Evolutionary conservation across 2,113 vertebrate species (phyloP).

Genomic region (Dunckerocampus dactyliophorus): DNA sequence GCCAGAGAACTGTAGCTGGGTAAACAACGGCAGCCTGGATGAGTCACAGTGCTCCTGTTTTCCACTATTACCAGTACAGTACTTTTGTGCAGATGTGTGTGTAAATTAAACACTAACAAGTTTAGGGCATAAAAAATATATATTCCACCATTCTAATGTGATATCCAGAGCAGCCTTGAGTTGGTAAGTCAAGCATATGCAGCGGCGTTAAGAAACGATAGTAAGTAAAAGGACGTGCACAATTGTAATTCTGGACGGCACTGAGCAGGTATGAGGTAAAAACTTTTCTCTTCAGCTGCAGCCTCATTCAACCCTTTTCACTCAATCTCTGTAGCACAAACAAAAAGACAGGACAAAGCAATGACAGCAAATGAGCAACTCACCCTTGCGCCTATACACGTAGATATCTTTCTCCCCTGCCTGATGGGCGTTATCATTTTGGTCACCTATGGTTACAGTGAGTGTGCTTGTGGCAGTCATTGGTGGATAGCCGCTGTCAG

Average conservation of each 20-base stretch:
- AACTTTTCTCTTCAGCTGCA: slow-evolving; percentile 34
- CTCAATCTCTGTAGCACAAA: slow-evolving; percentile 20
- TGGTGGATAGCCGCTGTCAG: slow-evolving; percentile 79
- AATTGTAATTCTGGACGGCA: slow-evolving; percentile 52
- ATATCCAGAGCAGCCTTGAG: slow-evolving; percentile 41
- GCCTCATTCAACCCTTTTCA: slow-evolving; percentile 27
- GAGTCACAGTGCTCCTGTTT: slow-evolving; percentile 51
- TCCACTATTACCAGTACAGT: slow-evolving; percentile 54
- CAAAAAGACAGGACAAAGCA: slow-evolving; percentile 24
- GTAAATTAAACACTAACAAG: slow-evolving; percentile 47
- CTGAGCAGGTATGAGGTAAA: slow-evolving; percentile 27
- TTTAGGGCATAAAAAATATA: neutral
- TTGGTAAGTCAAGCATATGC: slow-evolving; percentile 16
- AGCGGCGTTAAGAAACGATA: slow-evolving; percentile 34
- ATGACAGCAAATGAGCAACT: slow-evolving; percentile 28
- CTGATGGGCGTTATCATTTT: slow-evolving; percentile 84
- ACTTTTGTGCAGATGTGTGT: slow-evolving; percentile 32
- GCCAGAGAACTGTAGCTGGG: slow-evolving; percentile 59
- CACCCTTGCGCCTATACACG: slow-evolving; percentile 78
- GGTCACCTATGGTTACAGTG: slow-evolving; percentile 81
- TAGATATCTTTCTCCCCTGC: slow-evolving; percentile 82
- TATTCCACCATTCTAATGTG: slow-evolving; percentile 23
- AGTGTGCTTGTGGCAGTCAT: slow-evolving; percentile 81
- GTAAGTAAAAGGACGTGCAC: slow-evolving; percentile 24
- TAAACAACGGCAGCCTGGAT: slow-evolving; percentile 64